These are phyloP conservation scores for Plebejus argus DNA, from an alignment of 2,888 invertebrate genomes.

Conservation along the genomic window DNA sequence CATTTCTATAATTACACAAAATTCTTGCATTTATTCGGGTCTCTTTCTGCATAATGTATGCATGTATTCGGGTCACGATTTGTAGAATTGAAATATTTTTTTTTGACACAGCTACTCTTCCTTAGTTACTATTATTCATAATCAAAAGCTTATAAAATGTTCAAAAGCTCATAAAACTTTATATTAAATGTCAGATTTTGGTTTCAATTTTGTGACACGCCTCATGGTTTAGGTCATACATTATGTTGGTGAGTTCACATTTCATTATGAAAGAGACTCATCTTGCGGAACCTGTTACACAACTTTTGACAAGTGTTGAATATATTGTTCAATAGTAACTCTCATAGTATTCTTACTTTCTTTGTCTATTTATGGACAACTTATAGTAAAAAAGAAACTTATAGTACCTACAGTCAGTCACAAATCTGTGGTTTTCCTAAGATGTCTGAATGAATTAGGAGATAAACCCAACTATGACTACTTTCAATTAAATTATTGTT, in stretches of 20 bases:
- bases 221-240: background rate
- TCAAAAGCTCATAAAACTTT: too few species aligned
- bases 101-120: too few species aligned
- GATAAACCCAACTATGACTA: too few species aligned
- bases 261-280: background rate
- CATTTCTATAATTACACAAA: too few species aligned
- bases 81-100: too few species aligned
- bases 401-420: background rate
- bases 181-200: too few species aligned
- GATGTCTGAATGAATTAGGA: too few species aligned
- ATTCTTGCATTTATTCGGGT: too few species aligned
- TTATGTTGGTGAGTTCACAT: background rate
- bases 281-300: background rate
- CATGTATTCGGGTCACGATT: too few species aligned
- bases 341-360: background rate
- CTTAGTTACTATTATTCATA: too few species aligned
- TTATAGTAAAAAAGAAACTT: background rate
- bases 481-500: background rate
- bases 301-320: background rate
- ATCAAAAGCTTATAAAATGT: too few species aligned
- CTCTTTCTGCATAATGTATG: too few species aligned
- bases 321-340: background rate
- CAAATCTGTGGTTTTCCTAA: background rate
- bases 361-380: background rate
- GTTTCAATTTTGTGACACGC: background rate